Evolutionary conservation across 2,797 vertebrate species (phyloP).

Genomic region (Clarias pachynema): DNA sequence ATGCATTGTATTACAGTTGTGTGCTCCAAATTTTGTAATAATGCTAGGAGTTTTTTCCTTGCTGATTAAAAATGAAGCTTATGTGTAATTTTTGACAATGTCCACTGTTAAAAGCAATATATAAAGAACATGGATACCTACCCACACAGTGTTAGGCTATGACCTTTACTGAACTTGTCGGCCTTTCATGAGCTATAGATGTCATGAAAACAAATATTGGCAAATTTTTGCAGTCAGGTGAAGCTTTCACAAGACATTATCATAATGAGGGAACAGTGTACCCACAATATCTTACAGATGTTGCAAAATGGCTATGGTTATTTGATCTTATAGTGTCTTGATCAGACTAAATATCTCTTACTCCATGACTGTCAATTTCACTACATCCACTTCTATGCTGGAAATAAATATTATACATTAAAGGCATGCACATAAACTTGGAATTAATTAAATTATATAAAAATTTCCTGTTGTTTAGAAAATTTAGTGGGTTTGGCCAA

Average conservation of each 20-base stretch:
- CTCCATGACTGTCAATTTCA: neutral
- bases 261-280: neutral
- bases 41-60: neutral
- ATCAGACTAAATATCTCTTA: neutral
- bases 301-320: neutral
- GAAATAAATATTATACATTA: neutral
- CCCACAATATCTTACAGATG: too few relatives aligned
- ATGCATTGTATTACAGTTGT: too few relatives aligned
- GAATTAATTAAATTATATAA: neutral
- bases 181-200: neutral
- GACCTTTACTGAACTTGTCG: neutral
- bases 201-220: neutral
- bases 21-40: too few relatives aligned
- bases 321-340: neutral
- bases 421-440: neutral
- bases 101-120: neutral
- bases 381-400: neutral
- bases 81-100: neutral
- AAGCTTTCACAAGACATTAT: neutral
- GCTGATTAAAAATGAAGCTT: neutral
- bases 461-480: neutral
- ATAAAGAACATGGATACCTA: neutral
- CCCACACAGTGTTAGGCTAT: neutral
- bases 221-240: neutral
- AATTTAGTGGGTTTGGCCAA: neutral